phyloP scores from a whole-genome alignment of 2,888 invertebrate species.

The Busseola fusca region DNA sequence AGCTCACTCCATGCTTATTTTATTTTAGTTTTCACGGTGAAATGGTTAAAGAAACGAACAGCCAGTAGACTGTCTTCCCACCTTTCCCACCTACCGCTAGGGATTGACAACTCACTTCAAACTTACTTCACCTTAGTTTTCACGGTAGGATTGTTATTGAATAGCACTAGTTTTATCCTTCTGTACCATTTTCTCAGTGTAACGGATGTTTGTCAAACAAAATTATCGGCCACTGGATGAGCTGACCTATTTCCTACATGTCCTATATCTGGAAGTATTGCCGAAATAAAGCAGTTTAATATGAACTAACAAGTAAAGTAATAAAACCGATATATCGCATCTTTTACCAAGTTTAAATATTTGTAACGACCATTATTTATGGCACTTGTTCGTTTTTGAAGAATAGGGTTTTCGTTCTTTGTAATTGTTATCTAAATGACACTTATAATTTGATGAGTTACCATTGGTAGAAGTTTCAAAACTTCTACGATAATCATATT shows the following conservation, averaged over 20 bases:
- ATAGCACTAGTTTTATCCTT: background rate
- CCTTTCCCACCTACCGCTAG: no score
- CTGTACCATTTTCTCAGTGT: background rate
- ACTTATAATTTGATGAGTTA: constrained; percentile 4
- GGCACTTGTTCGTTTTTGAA: constrained; percentile 24
- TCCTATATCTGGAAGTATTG: constrained; percentile 27
- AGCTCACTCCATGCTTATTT: no score
- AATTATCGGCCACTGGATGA: constrained; percentile 22
- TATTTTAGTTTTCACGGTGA: no score
- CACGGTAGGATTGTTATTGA: background rate
- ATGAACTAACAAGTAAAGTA: constrained; percentile 36
- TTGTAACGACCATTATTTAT: constrained; percentile 24
- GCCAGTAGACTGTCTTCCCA: no score
- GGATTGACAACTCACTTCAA: background rate
- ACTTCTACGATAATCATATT: background rate
- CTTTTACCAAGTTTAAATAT: constrained; percentile 18
- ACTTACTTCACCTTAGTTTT: background rate
- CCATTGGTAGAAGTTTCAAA: background rate
- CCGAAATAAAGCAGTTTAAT: constrained; percentile 38
- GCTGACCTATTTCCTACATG: constrained; percentile 42
- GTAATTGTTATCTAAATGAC: constrained; percentile 17
- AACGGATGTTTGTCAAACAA: constrained; percentile 28
- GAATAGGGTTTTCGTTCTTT: constrained; percentile 5
- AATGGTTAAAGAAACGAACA: no score
- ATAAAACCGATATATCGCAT: constrained; percentile 40